Conservation (phyloP, 2,113 vertebrate genomes). For the Heloderma charlesbogerti region DNA sequence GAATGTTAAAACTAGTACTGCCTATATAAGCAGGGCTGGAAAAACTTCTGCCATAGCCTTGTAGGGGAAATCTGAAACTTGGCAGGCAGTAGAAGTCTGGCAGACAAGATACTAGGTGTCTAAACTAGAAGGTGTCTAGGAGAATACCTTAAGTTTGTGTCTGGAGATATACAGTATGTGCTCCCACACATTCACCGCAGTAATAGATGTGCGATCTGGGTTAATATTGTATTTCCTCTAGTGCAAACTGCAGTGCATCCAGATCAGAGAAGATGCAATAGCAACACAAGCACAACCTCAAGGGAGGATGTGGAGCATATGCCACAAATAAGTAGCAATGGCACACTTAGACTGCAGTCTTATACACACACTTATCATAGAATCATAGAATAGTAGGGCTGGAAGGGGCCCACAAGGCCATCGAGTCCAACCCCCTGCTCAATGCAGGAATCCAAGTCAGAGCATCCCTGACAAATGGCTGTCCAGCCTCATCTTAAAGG, state of each 20-base stretch:
- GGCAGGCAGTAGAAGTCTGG: background rate
- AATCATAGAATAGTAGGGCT: too few species aligned
- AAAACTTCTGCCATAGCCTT: conserved; percentile 22
- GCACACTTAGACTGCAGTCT: background rate
- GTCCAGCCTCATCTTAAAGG: too few species aligned
- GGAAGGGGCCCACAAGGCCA: too few species aligned
- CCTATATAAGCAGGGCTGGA: conserved; percentile 38
- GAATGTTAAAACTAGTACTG: conserved; percentile 36
- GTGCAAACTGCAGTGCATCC: background rate
- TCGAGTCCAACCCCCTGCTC: too few species aligned
- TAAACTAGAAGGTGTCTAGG: background rate
- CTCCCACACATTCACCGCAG: too few species aligned
- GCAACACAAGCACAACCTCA: background rate
- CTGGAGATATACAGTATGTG: background rate
- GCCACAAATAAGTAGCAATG: background rate
- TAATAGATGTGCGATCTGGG: background rate
- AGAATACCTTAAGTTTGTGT: background rate
- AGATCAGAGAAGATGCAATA: background rate
- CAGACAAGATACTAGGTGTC: background rate
- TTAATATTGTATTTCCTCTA: background rate
- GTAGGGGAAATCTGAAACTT: conserved; percentile 2
- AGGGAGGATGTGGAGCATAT: background rate
- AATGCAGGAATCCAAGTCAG: too few species aligned
- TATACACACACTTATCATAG: too few species aligned
- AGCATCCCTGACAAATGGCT: too few species aligned